Conservation (phyloP, 2,113 vertebrate species). For the Coreoperca whiteheadi region DNA sequence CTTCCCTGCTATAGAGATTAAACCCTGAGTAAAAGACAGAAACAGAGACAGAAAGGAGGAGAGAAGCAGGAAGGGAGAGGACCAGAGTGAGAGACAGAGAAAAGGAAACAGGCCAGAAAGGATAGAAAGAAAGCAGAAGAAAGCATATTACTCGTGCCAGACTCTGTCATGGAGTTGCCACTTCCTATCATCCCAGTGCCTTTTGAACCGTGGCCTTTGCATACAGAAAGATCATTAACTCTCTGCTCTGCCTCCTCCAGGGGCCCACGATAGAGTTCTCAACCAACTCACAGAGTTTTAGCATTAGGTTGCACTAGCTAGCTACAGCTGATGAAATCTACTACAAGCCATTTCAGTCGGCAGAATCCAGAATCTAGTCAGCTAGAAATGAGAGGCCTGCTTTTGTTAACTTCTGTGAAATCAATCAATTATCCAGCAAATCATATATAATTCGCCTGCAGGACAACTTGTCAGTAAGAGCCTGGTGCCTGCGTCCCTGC, state of each 20-base stretch:
- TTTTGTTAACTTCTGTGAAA: no score
- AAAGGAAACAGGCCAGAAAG: not conserved
- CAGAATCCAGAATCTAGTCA: no score
- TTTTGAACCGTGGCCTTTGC: constrained; percentile 77
- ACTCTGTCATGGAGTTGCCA: constrained; percentile 64
- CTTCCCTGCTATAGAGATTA: no score
- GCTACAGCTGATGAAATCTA: no score
- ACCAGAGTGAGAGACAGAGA: constrained; percentile 5
- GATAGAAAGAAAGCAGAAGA: constrained; percentile 25
- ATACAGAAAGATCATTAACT: constrained; percentile 80
- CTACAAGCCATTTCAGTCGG: no score
- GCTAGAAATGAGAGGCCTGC: no score
- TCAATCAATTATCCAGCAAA: no score
- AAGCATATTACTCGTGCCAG: constrained; percentile 64
- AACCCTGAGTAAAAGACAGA: not conserved
- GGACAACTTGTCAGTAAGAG: constrained; percentile 37
- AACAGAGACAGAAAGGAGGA: not conserved
- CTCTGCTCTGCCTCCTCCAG: constrained; percentile 46
- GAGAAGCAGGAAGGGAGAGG: not conserved
- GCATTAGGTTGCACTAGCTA: no score
- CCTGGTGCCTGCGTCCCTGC: not conserved
- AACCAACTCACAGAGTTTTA: no score
- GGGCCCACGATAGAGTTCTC: no score
- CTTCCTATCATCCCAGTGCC: constrained; percentile 63
- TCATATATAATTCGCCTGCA: no score